Conservation (phyloP, 2,113 vertebrate genomes). For the Ceyx margarethae region DNA sequence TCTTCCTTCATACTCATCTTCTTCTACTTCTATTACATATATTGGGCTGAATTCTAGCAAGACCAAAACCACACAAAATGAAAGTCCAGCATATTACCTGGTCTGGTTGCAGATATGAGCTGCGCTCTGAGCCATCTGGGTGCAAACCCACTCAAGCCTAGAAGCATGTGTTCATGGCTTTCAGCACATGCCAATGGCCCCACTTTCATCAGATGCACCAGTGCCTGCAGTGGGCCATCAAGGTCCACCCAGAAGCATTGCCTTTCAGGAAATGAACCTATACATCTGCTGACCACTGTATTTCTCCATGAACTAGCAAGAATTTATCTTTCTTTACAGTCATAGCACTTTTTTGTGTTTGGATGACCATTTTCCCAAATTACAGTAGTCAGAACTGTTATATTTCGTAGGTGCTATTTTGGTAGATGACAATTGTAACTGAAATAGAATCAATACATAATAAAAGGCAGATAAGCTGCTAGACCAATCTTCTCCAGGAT, state of each 20-base stretch:
- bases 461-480: neutral
- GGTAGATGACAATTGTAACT: neutral
- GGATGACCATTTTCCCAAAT: neutral
- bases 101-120: neutral
- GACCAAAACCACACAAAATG: neutral
- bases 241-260: neutral
- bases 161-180: neutral
- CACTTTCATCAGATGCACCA: neutral
- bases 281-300: fast-evolving
- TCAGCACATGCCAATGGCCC: neutral
- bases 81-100: neutral
- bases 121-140: fast-evolving
- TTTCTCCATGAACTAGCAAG: neutral
- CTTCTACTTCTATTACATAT: neutral
- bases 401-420: neutral
- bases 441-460: neutral
- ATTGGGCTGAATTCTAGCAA: neutral
- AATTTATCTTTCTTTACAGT: neutral
- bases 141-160: fast-evolving
- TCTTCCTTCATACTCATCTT: neutral
- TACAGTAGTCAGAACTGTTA: neutral
- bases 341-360: no score
- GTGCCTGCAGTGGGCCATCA: neutral
- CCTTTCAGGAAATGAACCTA: neutral
- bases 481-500: neutral